A percentile compares a stretch with the other conserved stretches of the same genome.
Conservation (phyloP, 2,113 vertebrate species). For the Eublepharis macularius region DNA sequence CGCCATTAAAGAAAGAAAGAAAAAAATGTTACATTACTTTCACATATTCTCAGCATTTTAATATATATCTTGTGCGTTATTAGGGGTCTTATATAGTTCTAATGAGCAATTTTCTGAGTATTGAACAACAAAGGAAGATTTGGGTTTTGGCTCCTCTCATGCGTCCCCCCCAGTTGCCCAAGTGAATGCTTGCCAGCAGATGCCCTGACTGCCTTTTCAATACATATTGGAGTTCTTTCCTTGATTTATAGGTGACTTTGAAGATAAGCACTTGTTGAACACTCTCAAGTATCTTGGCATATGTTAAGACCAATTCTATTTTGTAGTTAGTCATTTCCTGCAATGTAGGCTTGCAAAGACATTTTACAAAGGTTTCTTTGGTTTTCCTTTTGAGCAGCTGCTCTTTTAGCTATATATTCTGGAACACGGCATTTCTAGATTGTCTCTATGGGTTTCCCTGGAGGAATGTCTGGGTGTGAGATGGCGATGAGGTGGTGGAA, state of each 20-base stretch:
- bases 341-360: background rate
- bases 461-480: no score
- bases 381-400: background rate
- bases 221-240: background rate
- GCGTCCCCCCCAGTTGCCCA: background rate
- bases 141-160: background rate
- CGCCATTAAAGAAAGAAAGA: background rate
- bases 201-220: background rate
- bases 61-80: background rate
- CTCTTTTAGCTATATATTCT: background rate
- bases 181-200: background rate
- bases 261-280: background rate
- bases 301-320: background rate
- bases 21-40: background rate
- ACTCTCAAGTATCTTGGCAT: conserved; percentile 1
- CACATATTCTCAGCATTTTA: background rate
- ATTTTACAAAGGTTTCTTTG: background rate
- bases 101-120: background rate
- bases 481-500: no score
- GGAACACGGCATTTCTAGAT: background rate
- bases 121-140: background rate
- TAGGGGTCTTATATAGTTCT: background rate
- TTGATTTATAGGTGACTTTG: background rate
- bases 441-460: no score
- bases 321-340: conserved; percentile 3